Evolutionary conservation across 1,140 invertebrate species (phyloP).

Genomic region (Plectrocnemia conspersa): DNA sequence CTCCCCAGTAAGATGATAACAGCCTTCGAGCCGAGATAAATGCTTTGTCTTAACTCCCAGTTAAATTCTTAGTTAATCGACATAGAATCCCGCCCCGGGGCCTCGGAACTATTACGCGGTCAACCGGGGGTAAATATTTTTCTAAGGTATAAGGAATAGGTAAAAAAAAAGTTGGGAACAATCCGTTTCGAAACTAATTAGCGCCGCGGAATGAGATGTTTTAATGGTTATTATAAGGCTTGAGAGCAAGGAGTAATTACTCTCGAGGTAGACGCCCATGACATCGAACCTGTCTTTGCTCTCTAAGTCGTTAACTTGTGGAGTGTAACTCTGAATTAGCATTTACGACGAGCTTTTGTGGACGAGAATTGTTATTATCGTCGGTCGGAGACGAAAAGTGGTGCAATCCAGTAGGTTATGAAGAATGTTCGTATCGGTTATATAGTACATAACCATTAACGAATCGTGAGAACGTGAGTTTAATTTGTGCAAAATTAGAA

Average conservation of each 20-base stretch:
- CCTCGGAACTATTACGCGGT: slow-evolving; percentile 15
- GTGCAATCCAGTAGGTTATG: no score
- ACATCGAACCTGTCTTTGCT: no score
- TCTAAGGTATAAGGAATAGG: slow-evolving; percentile 11
- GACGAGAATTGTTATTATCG: no score
- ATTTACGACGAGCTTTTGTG: no score
- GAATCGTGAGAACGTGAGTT: no score
- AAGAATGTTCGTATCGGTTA: no score
- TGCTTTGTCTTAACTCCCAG: slow-evolving; percentile 28
- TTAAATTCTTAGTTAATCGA: slow-evolving; percentile 32
- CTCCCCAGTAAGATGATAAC: slow-evolving; percentile 5
- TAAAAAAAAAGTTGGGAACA: slow-evolving; percentile 13
- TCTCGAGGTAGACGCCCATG: neutral
- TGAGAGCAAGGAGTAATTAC: neutral
- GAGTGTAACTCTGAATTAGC: no score
- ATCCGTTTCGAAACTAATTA: slow-evolving; percentile 11
- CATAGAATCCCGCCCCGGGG: slow-evolving; percentile 17
- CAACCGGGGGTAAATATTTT: slow-evolving; percentile 25
- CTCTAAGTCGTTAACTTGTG: no score
- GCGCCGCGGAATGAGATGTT: slow-evolving; percentile 1
- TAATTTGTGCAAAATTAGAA: no score
- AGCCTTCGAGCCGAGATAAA: slow-evolving; percentile 21
- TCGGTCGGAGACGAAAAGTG: no score
- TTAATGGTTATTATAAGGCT: slow-evolving; percentile 10
- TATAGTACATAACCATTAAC: no score